A percentile compares a stretch with the other conserved stretches of the same genome.
Conservation (phyloP, 64 coral and sea anemone species). For the Cladopsammia gracilis region DNA sequence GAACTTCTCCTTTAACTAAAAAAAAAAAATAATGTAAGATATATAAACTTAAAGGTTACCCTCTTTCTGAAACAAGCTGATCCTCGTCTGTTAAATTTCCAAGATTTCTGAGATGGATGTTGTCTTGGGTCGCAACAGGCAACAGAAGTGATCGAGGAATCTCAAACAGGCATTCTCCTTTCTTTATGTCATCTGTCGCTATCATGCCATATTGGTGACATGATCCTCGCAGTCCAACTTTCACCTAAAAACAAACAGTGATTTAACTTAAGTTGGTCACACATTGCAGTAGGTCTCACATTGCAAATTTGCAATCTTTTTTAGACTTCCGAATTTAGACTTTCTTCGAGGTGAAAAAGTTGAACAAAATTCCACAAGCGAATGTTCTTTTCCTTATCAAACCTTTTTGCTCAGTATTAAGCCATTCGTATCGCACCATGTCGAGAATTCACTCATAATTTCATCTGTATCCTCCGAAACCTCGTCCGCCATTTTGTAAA, state of each 20-base stretch:
- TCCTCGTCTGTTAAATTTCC: slow-evolving; percentile 8
- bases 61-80: slow-evolving; percentile 27
- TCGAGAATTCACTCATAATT: slow-evolving; percentile 4
- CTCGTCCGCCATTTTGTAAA: slow-evolving; percentile 50
- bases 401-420: slow-evolving; percentile 61
- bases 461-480: not conserved
- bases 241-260: slow-evolving; percentile 64
- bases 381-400: not conserved
- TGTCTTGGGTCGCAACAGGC: slow-evolving; percentile 76
- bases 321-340: too few relatives aligned
- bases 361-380: not conserved
- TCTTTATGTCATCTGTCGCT: slow-evolving; percentile 64
- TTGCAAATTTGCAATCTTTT: too few relatives aligned
- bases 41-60: slow-evolving; percentile 8
- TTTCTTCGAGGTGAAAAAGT: not conserved
- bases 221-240: slow-evolving; percentile 71
- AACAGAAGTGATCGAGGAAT: slow-evolving; percentile 89
- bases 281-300: too few relatives aligned
- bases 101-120: slow-evolving; percentile 68
- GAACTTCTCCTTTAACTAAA: not conserved
- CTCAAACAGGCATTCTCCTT: slow-evolving; percentile 84
- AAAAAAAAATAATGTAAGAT: not conserved
- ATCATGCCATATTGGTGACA: slow-evolving; percentile 98
- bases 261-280: not conserved
- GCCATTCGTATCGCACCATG: slow-evolving; percentile 57